Percentiles rank a stretch among this genome's conserved stretches.
These are phyloP conservation scores for Andrena marginata DNA, from an alignment of 2,888 invertebrate genomes.

Conservation along the genomic window DNA sequence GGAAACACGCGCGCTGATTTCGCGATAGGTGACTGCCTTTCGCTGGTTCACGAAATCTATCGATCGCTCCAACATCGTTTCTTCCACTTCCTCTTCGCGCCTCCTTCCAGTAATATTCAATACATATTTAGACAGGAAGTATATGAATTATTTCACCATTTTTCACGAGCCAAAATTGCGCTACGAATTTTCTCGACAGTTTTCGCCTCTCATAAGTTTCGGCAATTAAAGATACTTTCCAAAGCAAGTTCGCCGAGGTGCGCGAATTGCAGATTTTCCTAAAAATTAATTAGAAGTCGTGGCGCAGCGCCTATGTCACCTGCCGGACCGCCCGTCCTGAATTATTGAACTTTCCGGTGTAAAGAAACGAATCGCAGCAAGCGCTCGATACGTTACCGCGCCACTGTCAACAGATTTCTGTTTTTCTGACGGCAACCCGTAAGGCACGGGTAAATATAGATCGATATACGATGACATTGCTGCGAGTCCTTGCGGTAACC, in stretches of 20 bases:
- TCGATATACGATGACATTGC: slow-evolving; percentile 54
- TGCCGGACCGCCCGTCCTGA: neutral
- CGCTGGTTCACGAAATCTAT: slow-evolving; percentile 24
- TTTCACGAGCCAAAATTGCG: too few species aligned
- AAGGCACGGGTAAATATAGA: slow-evolving; percentile 45
- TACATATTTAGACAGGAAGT: too few species aligned
- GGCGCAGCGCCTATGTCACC: too few species aligned
- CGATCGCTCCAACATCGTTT: neutral
- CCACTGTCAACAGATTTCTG: neutral
- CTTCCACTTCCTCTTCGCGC: neutral
- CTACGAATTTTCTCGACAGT: too few species aligned
- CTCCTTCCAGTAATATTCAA: neutral
- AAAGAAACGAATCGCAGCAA: neutral
- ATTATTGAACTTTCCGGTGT: neutral
- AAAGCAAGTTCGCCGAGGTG: neutral
- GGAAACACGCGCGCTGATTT: slow-evolving; percentile 42
- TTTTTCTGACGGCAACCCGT: slow-evolving; percentile 11
- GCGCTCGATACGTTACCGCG: neutral
- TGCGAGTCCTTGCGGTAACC: slow-evolving; percentile 49
- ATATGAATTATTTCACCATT: too few species aligned
- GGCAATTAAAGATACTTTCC: too few species aligned
- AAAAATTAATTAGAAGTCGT: too few species aligned
- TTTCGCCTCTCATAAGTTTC: too few species aligned
- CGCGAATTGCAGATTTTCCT: too few species aligned
- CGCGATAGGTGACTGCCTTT: slow-evolving; percentile 3